A percentile compares a stretch with the other conserved stretches of the same genome.
Conservation (phyloP, 2,113 vertebrate genomes). For the Oreochromis spilurus region DNA sequence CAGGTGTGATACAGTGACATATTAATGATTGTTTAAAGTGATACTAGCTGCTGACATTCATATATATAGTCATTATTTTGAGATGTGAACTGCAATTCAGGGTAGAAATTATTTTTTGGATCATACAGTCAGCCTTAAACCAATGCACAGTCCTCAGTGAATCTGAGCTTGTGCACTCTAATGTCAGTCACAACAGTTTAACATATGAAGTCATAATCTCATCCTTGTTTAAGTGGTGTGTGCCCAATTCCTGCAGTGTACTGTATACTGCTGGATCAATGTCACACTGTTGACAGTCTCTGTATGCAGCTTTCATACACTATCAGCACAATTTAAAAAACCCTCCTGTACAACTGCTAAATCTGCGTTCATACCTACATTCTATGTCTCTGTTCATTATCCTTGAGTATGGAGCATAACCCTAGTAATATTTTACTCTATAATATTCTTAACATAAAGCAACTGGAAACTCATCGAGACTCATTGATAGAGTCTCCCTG, state of each 20-base stretch:
- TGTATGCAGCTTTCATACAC: conserved; percentile 25
- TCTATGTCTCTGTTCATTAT: neutral
- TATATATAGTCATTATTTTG: neutral
- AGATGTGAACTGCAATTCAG: neutral
- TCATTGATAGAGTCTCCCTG: neutral
- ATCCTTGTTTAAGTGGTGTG: conserved; percentile 5
- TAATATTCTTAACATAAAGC: neutral
- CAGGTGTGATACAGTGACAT: neutral
- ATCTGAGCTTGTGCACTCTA: neutral
- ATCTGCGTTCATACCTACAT: neutral
- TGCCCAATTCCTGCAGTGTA: conserved; percentile 40
- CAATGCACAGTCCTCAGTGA: neutral
- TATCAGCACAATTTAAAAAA: conserved; percentile 60
- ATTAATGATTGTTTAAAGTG: neutral
- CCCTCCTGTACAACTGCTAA: conserved; percentile 3
- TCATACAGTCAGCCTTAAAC: neutral
- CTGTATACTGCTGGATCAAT: conserved; percentile 16
- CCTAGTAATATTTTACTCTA: neutral
- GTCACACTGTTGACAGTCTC: conserved; percentile 24
- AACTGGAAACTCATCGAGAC: neutral
- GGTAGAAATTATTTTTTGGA: neutral
- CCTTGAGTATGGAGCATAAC: neutral
- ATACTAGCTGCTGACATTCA: neutral
- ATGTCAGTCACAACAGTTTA: neutral
- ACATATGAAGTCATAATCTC: conserved; percentile 9